phyloP scores from a whole-genome alignment of 2,113 vertebrate genomes.

The Conger conger region DNA sequence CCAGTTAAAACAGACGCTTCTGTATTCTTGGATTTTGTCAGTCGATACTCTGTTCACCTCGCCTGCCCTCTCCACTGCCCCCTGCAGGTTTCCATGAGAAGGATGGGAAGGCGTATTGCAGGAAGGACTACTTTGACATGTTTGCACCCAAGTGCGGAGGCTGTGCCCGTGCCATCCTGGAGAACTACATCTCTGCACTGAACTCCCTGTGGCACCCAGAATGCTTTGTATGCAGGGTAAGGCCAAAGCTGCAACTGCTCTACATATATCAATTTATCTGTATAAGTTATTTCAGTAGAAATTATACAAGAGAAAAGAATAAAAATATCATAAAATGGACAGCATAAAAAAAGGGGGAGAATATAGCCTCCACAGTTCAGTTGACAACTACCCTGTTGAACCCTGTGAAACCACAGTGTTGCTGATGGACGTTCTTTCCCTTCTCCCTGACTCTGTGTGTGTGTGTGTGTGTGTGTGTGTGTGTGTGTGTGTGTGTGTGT shows the following conservation, averaged over 20 bases:
- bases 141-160: constrained; percentile 97
- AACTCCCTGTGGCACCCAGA: constrained; percentile 96
- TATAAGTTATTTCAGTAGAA: no score
- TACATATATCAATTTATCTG: no score
- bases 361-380: no score
- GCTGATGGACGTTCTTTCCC: background rate
- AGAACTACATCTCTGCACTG: constrained; percentile 98
- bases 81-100: constrained; percentile 93
- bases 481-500: background rate
- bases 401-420: no score
- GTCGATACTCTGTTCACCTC: background rate
- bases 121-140: constrained; percentile 98
- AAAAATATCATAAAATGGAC: no score
- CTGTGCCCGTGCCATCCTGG: constrained; percentile 92
- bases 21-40: background rate
- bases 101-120: constrained; percentile 95
- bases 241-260: constrained; percentile 34
- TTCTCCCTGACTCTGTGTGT: background rate
- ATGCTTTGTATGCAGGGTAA: constrained; percentile 97
- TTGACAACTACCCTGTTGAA: no score
- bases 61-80: background rate
- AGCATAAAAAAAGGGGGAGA: no score
- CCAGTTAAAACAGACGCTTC: background rate
- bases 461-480: background rate
- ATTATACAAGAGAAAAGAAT: no score